These are phyloP conservation scores for Leuciscus idus DNA, from an alignment of 2,113 vertebrate species.

Conservation along the genomic window DNA sequence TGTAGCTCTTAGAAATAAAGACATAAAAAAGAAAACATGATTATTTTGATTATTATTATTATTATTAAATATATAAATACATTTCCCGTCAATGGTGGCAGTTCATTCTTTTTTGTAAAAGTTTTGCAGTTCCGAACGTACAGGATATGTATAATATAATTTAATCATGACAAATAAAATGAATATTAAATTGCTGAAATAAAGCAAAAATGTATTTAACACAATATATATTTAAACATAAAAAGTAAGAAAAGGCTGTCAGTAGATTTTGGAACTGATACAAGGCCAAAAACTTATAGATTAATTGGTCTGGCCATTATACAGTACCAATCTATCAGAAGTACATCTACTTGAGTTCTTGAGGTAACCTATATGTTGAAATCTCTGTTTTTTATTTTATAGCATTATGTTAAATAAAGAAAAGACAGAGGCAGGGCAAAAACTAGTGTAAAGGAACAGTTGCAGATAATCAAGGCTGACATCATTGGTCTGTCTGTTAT, in stretches of 20 bases:
- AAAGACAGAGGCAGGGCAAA: slow-evolving; percentile 58
- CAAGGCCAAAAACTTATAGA: neutral
- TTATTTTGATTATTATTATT: no score
- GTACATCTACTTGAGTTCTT: neutral
- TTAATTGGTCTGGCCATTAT: neutral
- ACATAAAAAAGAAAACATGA: neutral
- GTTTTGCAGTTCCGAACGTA: no score
- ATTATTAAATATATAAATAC: no score
- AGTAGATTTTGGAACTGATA: neutral
- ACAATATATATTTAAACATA: neutral
- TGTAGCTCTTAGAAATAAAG: neutral
- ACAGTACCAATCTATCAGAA: neutral
- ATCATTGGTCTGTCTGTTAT: slow-evolving; percentile 51
- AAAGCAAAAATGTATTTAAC: neutral
- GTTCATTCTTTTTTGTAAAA: no score
- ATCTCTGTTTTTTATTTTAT: slow-evolving; percentile 29
- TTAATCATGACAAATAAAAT: no score
- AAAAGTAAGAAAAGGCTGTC: neutral
- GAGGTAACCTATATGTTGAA: neutral
- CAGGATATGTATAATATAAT: no score
- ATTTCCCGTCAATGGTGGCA: no score
- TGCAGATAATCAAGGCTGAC: slow-evolving; percentile 53
- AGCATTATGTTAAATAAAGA: slow-evolving; percentile 43
- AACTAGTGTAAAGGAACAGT: slow-evolving; percentile 34
- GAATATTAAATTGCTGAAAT: no score